A percentile compares a stretch with the other conserved stretches of the same genome.
Evolutionary conservation across 2,113 vertebrate species (phyloP).

Genomic region (Oncorhynchus nerka): DNA sequence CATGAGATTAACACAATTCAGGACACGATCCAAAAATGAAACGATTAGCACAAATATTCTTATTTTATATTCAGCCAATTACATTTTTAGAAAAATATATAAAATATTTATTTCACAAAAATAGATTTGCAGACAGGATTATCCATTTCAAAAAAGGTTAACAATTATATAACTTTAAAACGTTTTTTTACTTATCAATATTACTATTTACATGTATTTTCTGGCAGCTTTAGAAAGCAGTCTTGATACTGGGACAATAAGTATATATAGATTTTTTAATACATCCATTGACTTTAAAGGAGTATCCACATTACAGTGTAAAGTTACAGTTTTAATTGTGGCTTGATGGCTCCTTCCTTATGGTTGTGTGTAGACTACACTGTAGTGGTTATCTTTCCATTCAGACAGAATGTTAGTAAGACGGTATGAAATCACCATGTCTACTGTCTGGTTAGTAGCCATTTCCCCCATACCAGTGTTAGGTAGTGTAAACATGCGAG

Average conservation of each 20-base stretch:
- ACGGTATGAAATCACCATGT: neutral
- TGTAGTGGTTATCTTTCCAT: slow-evolving; percentile 16
- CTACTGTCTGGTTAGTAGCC: slow-evolving; percentile 1
- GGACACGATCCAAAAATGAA: neutral
- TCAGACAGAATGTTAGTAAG: slow-evolving; percentile 13
- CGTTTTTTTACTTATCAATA: neutral
- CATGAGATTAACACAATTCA: neutral
- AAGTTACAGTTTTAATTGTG: too few species aligned
- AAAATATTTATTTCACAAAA: neutral
- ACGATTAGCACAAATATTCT: neutral
- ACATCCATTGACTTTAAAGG: too few species aligned
- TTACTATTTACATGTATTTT: neutral
- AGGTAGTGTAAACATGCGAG: slow-evolving; percentile 11
- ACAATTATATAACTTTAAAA: too few species aligned
- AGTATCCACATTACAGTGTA: too few species aligned
- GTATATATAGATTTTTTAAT: too few species aligned
- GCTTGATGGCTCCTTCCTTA: too few species aligned
- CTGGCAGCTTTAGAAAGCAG: slow-evolving; percentile 2
- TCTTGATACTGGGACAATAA: neutral
- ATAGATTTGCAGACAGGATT: neutral
- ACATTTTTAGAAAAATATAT: slow-evolving; percentile 1
- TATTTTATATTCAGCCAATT: neutral
- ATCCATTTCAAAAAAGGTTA: neutral
- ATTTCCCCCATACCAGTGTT: slow-evolving; percentile 9
- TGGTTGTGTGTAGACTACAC: slow-evolving; percentile 16